Percentiles rank a stretch among this genome's conserved stretches.
Evolutionary conservation across 2,888 invertebrate species (phyloP).

Genomic region (Heliconius ismenius): DNA sequence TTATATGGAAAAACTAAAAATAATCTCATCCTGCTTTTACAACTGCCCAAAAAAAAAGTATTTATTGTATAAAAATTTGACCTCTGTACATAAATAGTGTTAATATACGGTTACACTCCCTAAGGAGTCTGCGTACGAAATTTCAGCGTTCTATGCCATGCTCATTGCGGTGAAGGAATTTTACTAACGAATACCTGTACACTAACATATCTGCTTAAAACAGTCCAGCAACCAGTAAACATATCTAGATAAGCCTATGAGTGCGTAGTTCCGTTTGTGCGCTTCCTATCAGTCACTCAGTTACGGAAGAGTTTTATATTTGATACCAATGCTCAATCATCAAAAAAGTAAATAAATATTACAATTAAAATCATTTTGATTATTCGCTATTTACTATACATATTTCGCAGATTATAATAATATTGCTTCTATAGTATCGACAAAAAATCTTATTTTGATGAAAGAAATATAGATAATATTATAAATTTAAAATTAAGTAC

Average conservation of each 20-base stretch:
- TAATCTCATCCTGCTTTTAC: background rate
- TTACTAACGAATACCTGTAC: too few species aligned
- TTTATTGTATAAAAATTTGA: background rate
- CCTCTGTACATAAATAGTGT: background rate
- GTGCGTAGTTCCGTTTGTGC: too few species aligned
- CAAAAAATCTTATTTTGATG: slow-evolving; percentile 28
- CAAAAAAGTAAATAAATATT: background rate
- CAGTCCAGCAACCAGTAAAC: too few species aligned
- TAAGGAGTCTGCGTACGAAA: too few species aligned
- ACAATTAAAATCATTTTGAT: background rate
- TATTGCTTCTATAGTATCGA: background rate
- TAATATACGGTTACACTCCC: background rate
- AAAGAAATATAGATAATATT: slow-evolving; percentile 11
- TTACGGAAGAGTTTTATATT: too few species aligned
- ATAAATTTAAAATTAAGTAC: background rate
- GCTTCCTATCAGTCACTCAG: too few species aligned
- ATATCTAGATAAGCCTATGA: too few species aligned
- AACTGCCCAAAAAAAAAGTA: background rate
- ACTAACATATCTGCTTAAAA: too few species aligned
- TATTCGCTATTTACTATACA: background rate
- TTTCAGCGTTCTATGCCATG: background rate
- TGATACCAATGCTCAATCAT: slow-evolving; percentile 16
- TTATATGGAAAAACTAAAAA: background rate
- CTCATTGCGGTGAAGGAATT: too few species aligned
- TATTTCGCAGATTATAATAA: background rate